Percentiles rank a stretch among this genome's conserved stretches.
phyloP scores from a whole-genome alignment of 2,888 invertebrate genomes.

The Gibbula magus region DNA sequence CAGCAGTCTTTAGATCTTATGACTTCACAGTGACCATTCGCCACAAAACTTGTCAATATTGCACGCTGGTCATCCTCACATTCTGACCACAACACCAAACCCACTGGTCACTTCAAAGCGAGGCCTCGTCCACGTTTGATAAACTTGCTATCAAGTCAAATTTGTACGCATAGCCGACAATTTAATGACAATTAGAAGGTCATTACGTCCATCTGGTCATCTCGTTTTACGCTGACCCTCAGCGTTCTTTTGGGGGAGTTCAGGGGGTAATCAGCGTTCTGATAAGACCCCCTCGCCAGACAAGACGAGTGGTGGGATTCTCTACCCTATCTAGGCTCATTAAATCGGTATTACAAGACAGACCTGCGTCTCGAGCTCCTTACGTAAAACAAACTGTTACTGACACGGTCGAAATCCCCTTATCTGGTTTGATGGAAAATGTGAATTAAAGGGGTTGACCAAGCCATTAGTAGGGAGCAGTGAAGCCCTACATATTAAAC shows the following conservation, averaged over 20 bases:
- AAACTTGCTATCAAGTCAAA: background rate
- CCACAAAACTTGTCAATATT: background rate
- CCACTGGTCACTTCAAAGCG: slow-evolving; percentile 13
- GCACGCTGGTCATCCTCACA: slow-evolving; percentile 1
- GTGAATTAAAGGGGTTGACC: background rate
- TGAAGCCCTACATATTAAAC: background rate
- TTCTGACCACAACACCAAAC: background rate
- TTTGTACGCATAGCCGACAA: background rate
- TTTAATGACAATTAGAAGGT: slow-evolving; percentile 16
- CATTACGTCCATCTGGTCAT: slow-evolving; percentile 17
- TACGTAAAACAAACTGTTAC: slow-evolving; percentile 20
- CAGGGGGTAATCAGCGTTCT: background rate
- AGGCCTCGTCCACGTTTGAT: background rate
- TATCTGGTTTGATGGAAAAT: background rate
- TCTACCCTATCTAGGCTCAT: slow-evolving; percentile 1
- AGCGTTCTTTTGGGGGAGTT: background rate
- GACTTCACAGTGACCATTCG: background rate
- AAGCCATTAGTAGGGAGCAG: background rate
- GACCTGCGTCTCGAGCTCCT: background rate
- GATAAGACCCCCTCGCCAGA: slow-evolving; percentile 5
- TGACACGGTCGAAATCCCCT: slow-evolving; percentile 17
- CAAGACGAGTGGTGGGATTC: background rate
- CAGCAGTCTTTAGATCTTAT: slow-evolving; percentile 10
- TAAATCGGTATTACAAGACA: slow-evolving; percentile 6
- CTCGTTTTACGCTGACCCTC: background rate